These are phyloP conservation scores for honey bee (Apis mellifera) DNA, from an alignment of 1,140 invertebrate genomes.

Conservation along the genomic window DNA sequence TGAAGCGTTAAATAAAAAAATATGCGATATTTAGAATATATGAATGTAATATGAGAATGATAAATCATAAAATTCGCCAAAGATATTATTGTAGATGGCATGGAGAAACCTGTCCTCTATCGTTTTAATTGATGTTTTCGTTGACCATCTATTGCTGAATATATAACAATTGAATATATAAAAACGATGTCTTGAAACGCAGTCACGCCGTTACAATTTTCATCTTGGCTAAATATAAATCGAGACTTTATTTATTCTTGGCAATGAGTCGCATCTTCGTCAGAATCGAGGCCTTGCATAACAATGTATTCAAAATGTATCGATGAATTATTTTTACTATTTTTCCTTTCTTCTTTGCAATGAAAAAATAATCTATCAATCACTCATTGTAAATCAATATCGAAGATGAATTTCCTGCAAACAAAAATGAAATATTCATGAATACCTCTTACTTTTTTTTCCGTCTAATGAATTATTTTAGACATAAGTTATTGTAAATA, in stretches of 20 bases:
- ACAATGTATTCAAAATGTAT: constrained; percentile 25
- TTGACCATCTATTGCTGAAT: background rate
- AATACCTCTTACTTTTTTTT: background rate
- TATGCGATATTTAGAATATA: no score
- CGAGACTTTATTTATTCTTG: constrained; percentile 61
- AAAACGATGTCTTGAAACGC: constrained; percentile 36
- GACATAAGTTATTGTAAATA: no score
- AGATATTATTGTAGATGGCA: background rate
- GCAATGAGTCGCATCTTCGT: constrained; percentile 42
- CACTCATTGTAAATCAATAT: background rate
- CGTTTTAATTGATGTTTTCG: constrained; percentile 19
- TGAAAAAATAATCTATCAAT: background rate
- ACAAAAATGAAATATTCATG: background rate
- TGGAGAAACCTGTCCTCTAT: background rate
- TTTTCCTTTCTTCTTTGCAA: background rate
- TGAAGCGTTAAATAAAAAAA: no score
- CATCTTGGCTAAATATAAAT: constrained; percentile 61
- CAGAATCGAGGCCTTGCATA: constrained; percentile 17
- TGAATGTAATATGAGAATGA: no score
- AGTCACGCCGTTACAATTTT: constrained; percentile 38
- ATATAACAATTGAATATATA: constrained; percentile 37
- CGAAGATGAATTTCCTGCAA: no score
- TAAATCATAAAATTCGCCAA: background rate
- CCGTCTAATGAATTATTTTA: background rate
- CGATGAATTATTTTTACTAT: constrained; percentile 37